Evolutionary conservation across 2,888 invertebrate genomes (phyloP), one percentile per base, ranked within the genome.

Genomic region (Nomada ferruginata): DNA sequence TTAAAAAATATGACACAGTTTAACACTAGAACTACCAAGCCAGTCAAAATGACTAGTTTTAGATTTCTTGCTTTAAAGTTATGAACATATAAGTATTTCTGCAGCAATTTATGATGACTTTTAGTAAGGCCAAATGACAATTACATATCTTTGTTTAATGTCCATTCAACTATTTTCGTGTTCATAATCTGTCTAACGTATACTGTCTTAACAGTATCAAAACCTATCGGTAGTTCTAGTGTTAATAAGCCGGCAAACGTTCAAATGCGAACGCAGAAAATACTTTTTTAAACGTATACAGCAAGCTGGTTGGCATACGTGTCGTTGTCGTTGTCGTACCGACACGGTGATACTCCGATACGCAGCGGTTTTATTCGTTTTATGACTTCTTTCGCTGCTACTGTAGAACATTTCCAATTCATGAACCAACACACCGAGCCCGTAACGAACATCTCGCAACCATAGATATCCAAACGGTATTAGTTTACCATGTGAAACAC

Each of bases 371-470:
- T 92, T 84, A 82, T 77, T 86, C 86, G 79, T 84, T 82, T 81
- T 84, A 83, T 70, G 79, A 89, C 92, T 92, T 92, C 91, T 92
- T 93, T 92, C 91, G 90, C 90, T 89, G 90, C 88, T 89, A 86
- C 85, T 87, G 85, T 89, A 87, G 89, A 89, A 88, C 90, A 92
- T 92, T 92, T 92, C 91, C 92, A 92, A 93, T 92, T 92, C 92
- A 92, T 92, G 92, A 92, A 92, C 91, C 92, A 92, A 89, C 89
- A 84, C 86, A 65, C 76, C 80, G 77, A 77, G 68, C 85, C 79
- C 84, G 83, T 82, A 83, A 85, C 85, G 89, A 87, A 86, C 83
- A 84, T 84, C 75, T 83, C 71, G 85, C 81, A 68, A 76, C 87
- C 76, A 44, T 57, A 68, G 78, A 73, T 79, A 74, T 59, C 63